phyloP scores from a whole-genome alignment of 2,888 invertebrate genomes.

The Drosophila lutescens region DNA sequence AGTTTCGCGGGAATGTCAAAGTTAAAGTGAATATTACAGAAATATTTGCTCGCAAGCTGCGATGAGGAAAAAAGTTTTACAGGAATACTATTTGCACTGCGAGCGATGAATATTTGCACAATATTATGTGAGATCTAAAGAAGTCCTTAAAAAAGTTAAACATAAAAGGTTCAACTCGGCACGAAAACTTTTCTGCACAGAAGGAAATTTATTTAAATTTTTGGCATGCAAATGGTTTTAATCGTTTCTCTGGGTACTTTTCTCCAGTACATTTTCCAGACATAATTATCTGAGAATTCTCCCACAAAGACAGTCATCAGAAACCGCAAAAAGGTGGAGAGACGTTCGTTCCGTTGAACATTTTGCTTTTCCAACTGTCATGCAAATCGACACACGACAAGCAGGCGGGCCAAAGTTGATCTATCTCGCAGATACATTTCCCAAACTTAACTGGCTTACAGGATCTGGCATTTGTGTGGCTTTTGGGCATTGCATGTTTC shows the following conservation, averaged over 20 bases:
- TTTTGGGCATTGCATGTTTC: slow-evolving; percentile 48
- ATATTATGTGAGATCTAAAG: slow-evolving; percentile 15
- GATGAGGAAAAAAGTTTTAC: slow-evolving; percentile 14
- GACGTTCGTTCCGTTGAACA: slow-evolving; percentile 12
- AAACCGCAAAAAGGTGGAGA: slow-evolving; percentile 33
- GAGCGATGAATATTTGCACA: slow-evolving; percentile 34
- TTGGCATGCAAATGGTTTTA: not conserved
- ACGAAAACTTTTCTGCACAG: not conserved
- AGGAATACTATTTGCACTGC: slow-evolving; percentile 35
- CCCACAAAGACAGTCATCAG: slow-evolving; percentile 21
- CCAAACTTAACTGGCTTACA: slow-evolving; percentile 12
- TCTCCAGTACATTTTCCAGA: slow-evolving; percentile 10
- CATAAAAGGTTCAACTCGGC: not conserved
- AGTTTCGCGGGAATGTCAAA: slow-evolving; percentile 29
- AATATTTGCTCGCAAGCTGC: slow-evolving; percentile 55
- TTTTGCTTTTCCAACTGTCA: slow-evolving; percentile 60
- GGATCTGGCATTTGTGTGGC: slow-evolving; percentile 32
- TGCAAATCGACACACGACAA: slow-evolving; percentile 57
- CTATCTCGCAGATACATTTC: slow-evolving; percentile 38
- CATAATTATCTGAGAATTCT: slow-evolving; percentile 35
- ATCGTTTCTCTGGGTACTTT: not conserved
- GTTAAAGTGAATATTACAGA: slow-evolving; percentile 44
- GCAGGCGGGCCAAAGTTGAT: slow-evolving; percentile 39
- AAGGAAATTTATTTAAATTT: not conserved
- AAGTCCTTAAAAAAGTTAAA: not conserved